Percentiles rank a stretch among this genome's conserved stretches.
phyloP scores from a whole-genome alignment of 2,113 vertebrate species.

The Tapirus terrestris region DNA sequence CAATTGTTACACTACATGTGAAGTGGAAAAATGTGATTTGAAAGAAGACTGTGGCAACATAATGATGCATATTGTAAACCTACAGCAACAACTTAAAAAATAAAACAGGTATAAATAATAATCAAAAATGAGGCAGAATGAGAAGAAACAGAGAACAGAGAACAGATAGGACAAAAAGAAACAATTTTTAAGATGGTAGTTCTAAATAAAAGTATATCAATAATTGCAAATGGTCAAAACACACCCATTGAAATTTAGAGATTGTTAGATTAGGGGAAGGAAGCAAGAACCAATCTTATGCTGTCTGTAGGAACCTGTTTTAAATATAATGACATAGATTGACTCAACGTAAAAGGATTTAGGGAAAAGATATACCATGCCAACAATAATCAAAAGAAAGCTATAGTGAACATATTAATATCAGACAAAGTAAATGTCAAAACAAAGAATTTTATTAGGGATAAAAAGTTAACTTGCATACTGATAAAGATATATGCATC shows the following conservation, averaged over 20 bases:
- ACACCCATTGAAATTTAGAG: neutral
- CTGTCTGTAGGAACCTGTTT: neutral
- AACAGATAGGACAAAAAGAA: neutral
- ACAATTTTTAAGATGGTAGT: neutral
- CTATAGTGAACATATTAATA: neutral
- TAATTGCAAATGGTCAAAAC: neutral
- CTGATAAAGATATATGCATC: neutral
- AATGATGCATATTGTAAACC: neutral
- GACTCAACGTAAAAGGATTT: neutral
- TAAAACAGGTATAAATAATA: neutral
- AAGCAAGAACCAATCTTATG: neutral
- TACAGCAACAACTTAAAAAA: neutral
- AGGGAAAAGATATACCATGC: neutral
- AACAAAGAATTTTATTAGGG: neutral
- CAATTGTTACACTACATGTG: neutral
- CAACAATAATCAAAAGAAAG: neutral
- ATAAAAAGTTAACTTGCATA: neutral
- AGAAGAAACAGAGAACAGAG: neutral
- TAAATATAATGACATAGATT: neutral
- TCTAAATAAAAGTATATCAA: neutral
- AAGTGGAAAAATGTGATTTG: neutral
- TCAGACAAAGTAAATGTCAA: neutral
- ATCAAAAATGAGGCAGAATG: slow-evolving; percentile 6
- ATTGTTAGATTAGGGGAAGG: neutral
- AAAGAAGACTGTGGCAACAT: neutral